phyloP scores from a whole-genome alignment of 2,888 invertebrate genomes.

The Malachius bipustulatus region DNA sequence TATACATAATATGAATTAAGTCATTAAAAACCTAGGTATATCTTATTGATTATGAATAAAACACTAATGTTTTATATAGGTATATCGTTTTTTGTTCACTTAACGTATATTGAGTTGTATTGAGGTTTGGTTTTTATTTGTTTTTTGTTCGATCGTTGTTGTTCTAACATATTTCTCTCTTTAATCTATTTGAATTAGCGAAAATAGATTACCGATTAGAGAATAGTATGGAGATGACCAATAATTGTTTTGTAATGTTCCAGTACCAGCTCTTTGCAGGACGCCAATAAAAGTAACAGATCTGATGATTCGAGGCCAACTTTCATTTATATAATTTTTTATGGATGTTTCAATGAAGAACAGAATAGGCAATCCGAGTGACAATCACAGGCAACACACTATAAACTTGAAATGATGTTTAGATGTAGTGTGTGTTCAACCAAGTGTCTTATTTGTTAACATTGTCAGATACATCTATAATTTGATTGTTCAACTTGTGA shows the following conservation, averaged over 20 bases:
- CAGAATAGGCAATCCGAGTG: constrained; percentile 33
- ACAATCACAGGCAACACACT: constrained; percentile 33
- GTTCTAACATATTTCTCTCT: too few species aligned
- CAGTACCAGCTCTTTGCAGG: constrained; percentile 39
- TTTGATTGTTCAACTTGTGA: too few species aligned
- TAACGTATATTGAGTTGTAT: too few species aligned
- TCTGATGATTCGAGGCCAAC: constrained; percentile 28
- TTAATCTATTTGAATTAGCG: too few species aligned
- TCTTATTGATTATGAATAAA: too few species aligned
- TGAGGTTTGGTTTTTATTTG: too few species aligned
- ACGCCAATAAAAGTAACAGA: constrained; percentile 35
- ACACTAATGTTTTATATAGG: too few species aligned
- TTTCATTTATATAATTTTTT: constrained; percentile 23
- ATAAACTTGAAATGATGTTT: constrained; percentile 25
- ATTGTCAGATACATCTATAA: constrained; percentile 24
- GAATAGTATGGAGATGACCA: neutral
- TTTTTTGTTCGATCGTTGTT: too few species aligned
- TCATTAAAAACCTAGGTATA: too few species aligned
- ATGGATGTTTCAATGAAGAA: constrained; percentile 26
- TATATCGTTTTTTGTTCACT: too few species aligned
- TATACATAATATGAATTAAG: too few species aligned
- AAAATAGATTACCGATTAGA: too few species aligned
- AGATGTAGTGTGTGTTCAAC: constrained; percentile 27
- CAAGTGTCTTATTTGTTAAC: constrained; percentile 26
- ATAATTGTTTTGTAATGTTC: constrained; percentile 36